A percentile compares a stretch with the other conserved stretches of the same genome.
phyloP scores from a whole-genome alignment of 2,888 invertebrate genomes.

The Sialis lutaria region DNA sequence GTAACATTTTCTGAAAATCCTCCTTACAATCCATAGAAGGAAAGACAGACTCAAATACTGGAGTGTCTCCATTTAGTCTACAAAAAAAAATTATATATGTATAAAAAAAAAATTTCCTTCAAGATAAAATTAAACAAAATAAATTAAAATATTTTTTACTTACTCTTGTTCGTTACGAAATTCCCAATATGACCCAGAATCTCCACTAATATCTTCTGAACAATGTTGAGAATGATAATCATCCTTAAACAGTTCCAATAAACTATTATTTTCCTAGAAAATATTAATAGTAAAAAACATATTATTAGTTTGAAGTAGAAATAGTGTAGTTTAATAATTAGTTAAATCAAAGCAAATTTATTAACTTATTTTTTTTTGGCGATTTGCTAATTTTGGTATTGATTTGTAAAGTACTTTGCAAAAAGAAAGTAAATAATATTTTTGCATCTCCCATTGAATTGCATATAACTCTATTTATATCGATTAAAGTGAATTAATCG shows the following conservation, averaged over 20 bases:
- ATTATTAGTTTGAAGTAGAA: too few relatives aligned
- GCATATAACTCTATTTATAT: too few relatives aligned
- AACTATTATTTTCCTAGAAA: neutral
- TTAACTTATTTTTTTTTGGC: too few relatives aligned
- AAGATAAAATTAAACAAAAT: neutral
- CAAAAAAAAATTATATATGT: neutral
- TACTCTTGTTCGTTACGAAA: constrained; percentile 23
- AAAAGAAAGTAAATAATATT: too few relatives aligned
- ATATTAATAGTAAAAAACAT: neutral
- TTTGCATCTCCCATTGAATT: too few relatives aligned
- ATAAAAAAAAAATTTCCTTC: neutral
- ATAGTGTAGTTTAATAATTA: too few relatives aligned
- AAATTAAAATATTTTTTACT: constrained; percentile 11
- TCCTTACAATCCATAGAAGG: constrained; percentile 22
- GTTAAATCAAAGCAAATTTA: too few relatives aligned
- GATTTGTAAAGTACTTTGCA: too few relatives aligned
- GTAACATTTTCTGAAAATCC: constrained; percentile 30
- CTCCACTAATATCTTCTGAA: constrained; percentile 9
- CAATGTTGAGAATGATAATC: neutral
- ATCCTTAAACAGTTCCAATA: neutral
- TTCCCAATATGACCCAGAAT: constrained; percentile 12
- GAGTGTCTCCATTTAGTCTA: constrained; percentile 26
- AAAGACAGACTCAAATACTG: constrained; percentile 18
- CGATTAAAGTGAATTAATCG: too few relatives aligned
- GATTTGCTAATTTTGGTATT: too few relatives aligned